Base-by-base conservation (phyloP, 2,888 invertebrate genomes). In the Thecophora atra region DNA sequence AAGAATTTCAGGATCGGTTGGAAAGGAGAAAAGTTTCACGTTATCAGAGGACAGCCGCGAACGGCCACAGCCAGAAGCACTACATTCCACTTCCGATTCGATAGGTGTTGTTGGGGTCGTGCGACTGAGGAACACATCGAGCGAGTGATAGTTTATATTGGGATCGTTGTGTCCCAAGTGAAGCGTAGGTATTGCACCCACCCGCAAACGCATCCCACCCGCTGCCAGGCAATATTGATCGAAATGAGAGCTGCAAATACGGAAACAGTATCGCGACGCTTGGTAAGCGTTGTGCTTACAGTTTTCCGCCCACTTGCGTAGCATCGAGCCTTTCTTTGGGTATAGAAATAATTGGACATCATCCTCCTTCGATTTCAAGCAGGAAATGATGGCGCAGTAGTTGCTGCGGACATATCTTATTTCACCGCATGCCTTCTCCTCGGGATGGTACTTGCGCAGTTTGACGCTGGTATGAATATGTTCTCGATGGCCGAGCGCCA, bases 241-340 rank as follows among this genome's bases (percentile, higher is more conserved):
- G 62, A 82, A 82, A 60, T 82, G 82, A 8, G 72, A 71, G 51
- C 79, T 77, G 21, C 82, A 82, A 11, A 82, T 79, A 64, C 77
- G 77, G n/a, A 78, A 81, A 0, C 78, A 77, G 67, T 81, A 77
- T 24, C 78, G 79, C 47, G 77, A 78, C n/a, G 82, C 83, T 71
- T 80, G 80, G 76, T 77, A 80, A 2, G 78, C 76, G 5, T 80
- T 79, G 72, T 82, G 82, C 24, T 78, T 77, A 64, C 83, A 83
- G 13, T 80, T 81, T 7, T 76, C 75, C 1, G 82, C 82, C 82
- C 82, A 82, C 37, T 77, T 78, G 4, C 78, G 78, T 15, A 78
- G 73, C 13, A 77, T 74, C 13, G 76, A 68, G 5, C 75, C 75
- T 54, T 82, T 81, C 37, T 71, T 74, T 21, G 81, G 81, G 60